phyloP scores from a whole-genome alignment of 2,797 vertebrate species.

The Natrix natrix region DNA sequence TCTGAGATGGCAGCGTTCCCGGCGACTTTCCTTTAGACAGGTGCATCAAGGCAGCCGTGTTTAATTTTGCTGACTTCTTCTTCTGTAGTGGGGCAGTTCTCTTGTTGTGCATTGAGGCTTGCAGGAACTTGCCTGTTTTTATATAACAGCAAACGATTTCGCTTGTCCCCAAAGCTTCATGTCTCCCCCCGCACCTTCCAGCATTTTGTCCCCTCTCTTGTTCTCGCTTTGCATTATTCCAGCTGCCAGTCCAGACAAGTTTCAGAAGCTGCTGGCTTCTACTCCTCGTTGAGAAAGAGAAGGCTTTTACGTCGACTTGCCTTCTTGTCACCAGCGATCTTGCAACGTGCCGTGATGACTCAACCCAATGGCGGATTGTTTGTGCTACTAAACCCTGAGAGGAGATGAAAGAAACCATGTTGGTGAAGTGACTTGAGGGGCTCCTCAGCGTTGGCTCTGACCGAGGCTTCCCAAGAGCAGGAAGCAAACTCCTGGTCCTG shows the following conservation, averaged over 20 bases:
- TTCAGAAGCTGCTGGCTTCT: slow-evolving; percentile 44
- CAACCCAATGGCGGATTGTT: background rate
- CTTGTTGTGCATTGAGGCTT: slow-evolving; percentile 56
- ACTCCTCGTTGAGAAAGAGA: slow-evolving; percentile 47
- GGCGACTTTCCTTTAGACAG: slow-evolving; percentile 45
- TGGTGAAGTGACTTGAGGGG: slow-evolving; percentile 30
- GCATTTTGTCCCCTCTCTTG: background rate
- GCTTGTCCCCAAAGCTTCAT: slow-evolving; percentile 63
- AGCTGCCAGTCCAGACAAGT: slow-evolving; percentile 57
- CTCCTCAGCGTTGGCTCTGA: background rate
- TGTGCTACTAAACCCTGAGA: slow-evolving; percentile 45
- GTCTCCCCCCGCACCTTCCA: background rate
- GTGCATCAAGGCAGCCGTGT: slow-evolving; percentile 46
- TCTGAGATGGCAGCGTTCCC: background rate
- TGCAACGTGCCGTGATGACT: slow-evolving; percentile 34
- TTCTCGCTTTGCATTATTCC: slow-evolving; percentile 52
- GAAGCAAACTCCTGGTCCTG: too few species aligned
- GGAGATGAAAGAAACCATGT: slow-evolving; percentile 39
- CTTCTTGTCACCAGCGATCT: slow-evolving; percentile 35
- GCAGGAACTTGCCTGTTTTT: slow-evolving; percentile 57
- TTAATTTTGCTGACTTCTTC: slow-evolving; percentile 56
- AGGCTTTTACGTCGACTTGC: slow-evolving; percentile 35
- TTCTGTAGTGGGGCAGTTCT: slow-evolving; percentile 57
- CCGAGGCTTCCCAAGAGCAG: too few species aligned
- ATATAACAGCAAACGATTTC: slow-evolving; percentile 69